These are phyloP conservation scores for Thumatha senex DNA, from an alignment of 2,888 invertebrate species.

Conservation along the genomic window DNA sequence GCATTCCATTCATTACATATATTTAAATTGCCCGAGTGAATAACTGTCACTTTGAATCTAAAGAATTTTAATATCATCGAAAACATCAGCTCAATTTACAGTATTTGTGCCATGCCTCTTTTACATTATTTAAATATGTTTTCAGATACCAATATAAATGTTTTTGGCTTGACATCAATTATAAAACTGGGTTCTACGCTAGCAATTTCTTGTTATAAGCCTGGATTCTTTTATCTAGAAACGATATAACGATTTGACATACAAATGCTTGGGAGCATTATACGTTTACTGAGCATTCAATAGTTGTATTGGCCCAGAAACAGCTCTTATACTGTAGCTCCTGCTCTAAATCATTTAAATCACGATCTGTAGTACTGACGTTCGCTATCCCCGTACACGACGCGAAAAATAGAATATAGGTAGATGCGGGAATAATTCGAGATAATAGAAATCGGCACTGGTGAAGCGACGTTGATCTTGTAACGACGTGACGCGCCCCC, in stretches of 20 bases:
- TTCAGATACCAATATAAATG: slow-evolving; percentile 3
- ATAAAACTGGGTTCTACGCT: slow-evolving; percentile 19
- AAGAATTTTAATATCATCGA: too few relatives aligned
- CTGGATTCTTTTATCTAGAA: slow-evolving; percentile 18
- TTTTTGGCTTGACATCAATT: slow-evolving; percentile 15
- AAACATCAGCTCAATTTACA: neutral
- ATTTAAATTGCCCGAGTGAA: too few relatives aligned
- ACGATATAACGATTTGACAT: slow-evolving; percentile 17
- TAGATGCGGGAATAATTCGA: slow-evolving; percentile 70
- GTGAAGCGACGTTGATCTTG: slow-evolving; percentile 55
- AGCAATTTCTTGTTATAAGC: slow-evolving; percentile 7
- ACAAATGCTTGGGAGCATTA: slow-evolving; percentile 55
- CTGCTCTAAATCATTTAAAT: slow-evolving; percentile 69
- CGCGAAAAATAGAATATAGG: slow-evolving; percentile 78
- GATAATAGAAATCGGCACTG: slow-evolving; percentile 70
- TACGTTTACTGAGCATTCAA: slow-evolving; percentile 62
- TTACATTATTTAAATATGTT: slow-evolving; percentile 4
- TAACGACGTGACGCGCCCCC: slow-evolving; percentile 62
- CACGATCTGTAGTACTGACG: slow-evolving; percentile 64
- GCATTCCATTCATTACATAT: too few relatives aligned
- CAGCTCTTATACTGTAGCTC: slow-evolving; percentile 57
- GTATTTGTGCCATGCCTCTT: slow-evolving; percentile 11
- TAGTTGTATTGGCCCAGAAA: slow-evolving; percentile 72
- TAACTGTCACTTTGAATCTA: too few relatives aligned
- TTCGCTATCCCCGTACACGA: slow-evolving; percentile 56